Conservation (phyloP, 2,113 vertebrate genomes). For the Aramus guarauna region DNA sequence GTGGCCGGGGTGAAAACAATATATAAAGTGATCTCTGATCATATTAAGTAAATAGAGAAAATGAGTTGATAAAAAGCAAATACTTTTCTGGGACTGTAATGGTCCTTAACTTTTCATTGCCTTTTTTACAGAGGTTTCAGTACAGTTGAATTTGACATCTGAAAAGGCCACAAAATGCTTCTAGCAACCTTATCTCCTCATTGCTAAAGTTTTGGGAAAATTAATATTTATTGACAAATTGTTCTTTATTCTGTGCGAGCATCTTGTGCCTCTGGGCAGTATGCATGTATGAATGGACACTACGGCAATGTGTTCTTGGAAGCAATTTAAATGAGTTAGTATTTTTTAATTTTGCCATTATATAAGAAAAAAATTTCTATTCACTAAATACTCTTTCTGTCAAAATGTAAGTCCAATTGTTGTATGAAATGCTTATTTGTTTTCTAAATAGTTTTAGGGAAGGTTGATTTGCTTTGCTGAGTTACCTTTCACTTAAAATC, state of each 20-base stretch:
- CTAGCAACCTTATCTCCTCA: neutral
- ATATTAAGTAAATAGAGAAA: neutral
- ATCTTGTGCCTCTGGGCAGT: neutral
- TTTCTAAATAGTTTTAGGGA: neutral
- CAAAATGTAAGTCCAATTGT: neutral
- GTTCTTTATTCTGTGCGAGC: neutral
- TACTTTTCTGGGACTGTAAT: neutral
- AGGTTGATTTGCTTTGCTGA: neutral
- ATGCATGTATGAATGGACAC: neutral
- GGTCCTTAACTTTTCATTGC: neutral
- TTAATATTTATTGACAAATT: neutral
- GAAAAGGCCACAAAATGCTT: neutral
- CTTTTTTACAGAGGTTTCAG: neutral
- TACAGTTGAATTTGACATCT: neutral
- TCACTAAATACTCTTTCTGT: neutral
- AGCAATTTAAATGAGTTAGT: neutral
- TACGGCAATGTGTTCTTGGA: neutral
- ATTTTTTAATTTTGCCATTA: neutral
- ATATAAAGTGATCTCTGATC: neutral
- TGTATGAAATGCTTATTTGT: neutral
- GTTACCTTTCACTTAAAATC: neutral
- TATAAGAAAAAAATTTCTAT: neutral
- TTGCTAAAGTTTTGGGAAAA: neutral
- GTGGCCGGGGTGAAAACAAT: neutral
- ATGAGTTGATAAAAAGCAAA: fast-evolving